Evolutionary conservation across 2,113 vertebrate species (phyloP).

Genomic region (Crotalus viridis): DNA sequence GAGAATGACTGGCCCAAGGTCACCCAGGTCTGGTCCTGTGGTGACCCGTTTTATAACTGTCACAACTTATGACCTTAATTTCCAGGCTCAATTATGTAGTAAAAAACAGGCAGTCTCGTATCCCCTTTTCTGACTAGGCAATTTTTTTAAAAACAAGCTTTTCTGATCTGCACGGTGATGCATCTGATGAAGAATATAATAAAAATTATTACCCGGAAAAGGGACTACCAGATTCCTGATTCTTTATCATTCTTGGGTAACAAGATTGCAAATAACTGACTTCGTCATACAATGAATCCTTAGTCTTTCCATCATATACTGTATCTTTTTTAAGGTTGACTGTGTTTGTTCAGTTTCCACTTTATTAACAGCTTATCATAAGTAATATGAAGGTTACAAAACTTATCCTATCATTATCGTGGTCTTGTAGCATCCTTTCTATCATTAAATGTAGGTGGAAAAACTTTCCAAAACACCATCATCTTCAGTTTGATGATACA

Average conservation of each 20-base stretch:
- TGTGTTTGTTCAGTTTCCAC: background rate
- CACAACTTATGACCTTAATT: background rate
- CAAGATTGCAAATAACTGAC: background rate
- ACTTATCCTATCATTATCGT: background rate
- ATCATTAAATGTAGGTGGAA: background rate
- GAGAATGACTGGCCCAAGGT: background rate
- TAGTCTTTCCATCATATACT: background rate
- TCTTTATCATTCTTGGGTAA: background rate
- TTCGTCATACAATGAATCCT: background rate
- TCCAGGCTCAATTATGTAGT: background rate
- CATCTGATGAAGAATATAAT: background rate
- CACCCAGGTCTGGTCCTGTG: background rate
- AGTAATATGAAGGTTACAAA: background rate
- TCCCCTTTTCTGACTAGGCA: background rate
- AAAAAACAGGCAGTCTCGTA: background rate
- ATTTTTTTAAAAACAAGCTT: background rate
- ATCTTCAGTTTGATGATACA: background rate
- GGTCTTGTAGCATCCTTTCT: background rate
- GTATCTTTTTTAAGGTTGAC: background rate
- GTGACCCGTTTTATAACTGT: background rate
- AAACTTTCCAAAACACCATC: background rate
- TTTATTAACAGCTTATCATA: background rate
- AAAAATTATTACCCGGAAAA: background rate
- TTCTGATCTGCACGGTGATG: background rate
- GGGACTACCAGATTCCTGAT: background rate